These are phyloP conservation scores for Acrocephalus kingi DNA, from an alignment of 2,113 vertebrate species.

Conservation along the genomic window DNA sequence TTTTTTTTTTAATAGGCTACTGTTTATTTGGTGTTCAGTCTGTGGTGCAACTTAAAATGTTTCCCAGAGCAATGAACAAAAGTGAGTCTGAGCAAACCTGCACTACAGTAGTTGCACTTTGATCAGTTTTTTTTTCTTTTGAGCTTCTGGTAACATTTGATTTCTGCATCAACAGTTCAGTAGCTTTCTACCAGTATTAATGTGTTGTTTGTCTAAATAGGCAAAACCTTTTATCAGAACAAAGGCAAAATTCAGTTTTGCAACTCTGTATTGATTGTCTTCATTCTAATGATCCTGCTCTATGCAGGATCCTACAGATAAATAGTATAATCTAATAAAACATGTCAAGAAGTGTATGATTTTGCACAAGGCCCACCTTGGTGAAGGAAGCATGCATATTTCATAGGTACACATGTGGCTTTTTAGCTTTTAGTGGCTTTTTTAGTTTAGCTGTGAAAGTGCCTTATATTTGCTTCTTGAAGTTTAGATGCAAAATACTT, in stretches of 20 bases:
- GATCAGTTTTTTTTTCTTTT: background rate
- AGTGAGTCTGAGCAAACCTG: background rate
- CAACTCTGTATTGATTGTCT: background rate
- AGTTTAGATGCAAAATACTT: background rate
- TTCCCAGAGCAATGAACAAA: background rate
- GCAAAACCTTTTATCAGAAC: background rate
- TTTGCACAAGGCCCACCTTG: background rate
- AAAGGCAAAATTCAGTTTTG: background rate
- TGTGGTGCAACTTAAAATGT: background rate
- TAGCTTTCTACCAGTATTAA: background rate
- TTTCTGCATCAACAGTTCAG: background rate
- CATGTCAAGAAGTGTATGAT: background rate
- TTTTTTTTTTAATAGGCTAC: background rate
- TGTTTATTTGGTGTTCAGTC: background rate
- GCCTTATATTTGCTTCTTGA: background rate
- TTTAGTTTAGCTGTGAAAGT: background rate
- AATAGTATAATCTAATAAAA: background rate
- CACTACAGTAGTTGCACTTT: background rate
- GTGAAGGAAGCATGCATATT: background rate
- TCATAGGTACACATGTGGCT: background rate
- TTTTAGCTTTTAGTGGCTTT: background rate
- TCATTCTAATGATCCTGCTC: background rate
- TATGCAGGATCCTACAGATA: background rate
- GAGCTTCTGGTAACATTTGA: background rate
- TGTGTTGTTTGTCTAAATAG: background rate